phyloP scores from a whole-genome alignment of 2,888 invertebrate genomes.

The Periphyllus acericola region DNA sequence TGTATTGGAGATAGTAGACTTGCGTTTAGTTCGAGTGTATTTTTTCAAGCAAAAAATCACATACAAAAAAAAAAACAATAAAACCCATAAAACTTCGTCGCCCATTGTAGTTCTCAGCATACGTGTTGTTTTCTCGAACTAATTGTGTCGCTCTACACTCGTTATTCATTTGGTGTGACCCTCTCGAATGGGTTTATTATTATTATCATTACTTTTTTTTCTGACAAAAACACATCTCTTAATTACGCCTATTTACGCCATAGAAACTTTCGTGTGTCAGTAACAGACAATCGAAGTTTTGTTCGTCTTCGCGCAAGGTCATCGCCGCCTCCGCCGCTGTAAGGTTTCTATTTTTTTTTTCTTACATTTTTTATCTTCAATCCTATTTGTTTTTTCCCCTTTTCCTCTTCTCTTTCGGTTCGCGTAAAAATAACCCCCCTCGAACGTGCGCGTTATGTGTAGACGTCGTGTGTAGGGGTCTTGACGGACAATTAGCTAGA shows the following conservation, averaged over 20 bases:
- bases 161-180: constrained; percentile 34
- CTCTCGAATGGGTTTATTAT: constrained; percentile 44
- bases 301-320: constrained; percentile 45
- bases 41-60: constrained; percentile 28
- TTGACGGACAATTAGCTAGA: constrained; percentile 53
- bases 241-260: constrained; percentile 48
- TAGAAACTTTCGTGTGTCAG: not conserved
- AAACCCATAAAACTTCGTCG: not conserved
- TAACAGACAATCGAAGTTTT: constrained; percentile 21
- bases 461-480: not conserved
- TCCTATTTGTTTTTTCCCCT: not conserved
- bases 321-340: not conserved
- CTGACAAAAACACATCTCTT: constrained; percentile 41
- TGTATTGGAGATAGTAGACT: not conserved
- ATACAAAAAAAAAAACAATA: constrained; percentile 30
- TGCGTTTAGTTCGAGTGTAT: constrained; percentile 10
- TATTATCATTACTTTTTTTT: constrained; percentile 11
- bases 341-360: not conserved
- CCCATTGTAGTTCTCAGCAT: constrained; percentile 18
- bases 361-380: not conserved
- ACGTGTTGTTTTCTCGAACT: constrained; percentile 39
- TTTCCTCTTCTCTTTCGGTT: not conserved
- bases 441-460: not conserved
- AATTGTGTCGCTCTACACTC: constrained; percentile 42
- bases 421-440: constrained; percentile 39